Evolutionary conservation across 2,797 vertebrate genomes (phyloP), one percentile per base, ranked within the genome.

Genomic region (Buceros bicornis): DNA sequence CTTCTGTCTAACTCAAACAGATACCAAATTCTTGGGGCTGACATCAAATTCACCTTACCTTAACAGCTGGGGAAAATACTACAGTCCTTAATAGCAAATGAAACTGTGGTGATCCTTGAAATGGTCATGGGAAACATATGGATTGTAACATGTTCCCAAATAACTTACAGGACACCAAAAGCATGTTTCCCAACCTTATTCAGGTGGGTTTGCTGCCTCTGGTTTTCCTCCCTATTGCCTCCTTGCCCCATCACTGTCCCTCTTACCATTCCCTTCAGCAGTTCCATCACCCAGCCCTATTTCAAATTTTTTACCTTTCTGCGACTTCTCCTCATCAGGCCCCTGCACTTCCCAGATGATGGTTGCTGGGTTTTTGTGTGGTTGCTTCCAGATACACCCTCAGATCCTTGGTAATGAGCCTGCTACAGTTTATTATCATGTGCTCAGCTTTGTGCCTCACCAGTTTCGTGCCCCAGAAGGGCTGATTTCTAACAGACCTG

Each of bases 91-190:
- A 77, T 6, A 87, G 40, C 20, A 84, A 73, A 40, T 19, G 19
- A 78, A 93, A 74, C 16, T 13, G 11, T 28, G 8, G 13, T 8
- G 37, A 93, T 29, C n/a, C n/a, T 82, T 91, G 50, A 89, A 93
- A 65, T 15, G 25, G 18, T 57, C 81, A 77, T 8, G 47, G 40
- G 53, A 85, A 89, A 77, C 25, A 67, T 47, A 40, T 89, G 22
- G 48, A 64, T 8, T 26, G 31, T 45, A 60, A 40, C 12, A 31
- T 20, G 18, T 80, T 96, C 69, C 64, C 40, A 89, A 60, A 70
- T 48, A 1, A 20, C 62, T 92, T 82, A 33, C 57, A 85, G 33
- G 88, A 60, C 40, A 40, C 24, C 21, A 33, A 62, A 33, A 69
- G 9, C 62, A 42, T 6, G 43, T 74, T 95, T 90, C 58, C 65